Evolutionary conservation across 1,140 invertebrate species (phyloP).

Genomic region (Drosophila triauraria): DNA sequence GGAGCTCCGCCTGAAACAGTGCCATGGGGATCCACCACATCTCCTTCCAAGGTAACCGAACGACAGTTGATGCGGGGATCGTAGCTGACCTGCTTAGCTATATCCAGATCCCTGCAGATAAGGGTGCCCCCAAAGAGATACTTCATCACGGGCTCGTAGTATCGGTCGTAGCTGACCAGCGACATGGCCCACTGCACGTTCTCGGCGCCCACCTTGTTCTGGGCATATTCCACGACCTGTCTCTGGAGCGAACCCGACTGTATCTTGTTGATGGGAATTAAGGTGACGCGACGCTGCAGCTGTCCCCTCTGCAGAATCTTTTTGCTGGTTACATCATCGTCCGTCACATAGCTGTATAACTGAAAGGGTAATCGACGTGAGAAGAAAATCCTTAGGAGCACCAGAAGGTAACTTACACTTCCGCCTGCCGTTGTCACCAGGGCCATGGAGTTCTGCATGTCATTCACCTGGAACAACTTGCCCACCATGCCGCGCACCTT

Average conservation of each 20-base stretch:
- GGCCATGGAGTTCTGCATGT: slow-evolving; percentile 91
- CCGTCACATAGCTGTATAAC: slow-evolving; percentile 96
- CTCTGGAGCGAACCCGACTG: slow-evolving; percentile 87
- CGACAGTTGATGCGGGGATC: slow-evolving; percentile 90
- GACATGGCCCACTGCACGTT: slow-evolving; percentile 94
- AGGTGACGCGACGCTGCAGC: slow-evolving; percentile 91
- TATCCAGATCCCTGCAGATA: slow-evolving; percentile 92
- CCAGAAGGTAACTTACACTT: slow-evolving; percentile 87
- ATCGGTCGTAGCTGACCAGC: slow-evolving; percentile 91
- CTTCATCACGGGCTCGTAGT: slow-evolving; percentile 92
- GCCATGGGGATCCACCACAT: slow-evolving; percentile 95
- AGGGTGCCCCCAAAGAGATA: slow-evolving; percentile 95
- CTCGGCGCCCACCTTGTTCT: slow-evolving; percentile 90
- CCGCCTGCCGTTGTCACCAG: slow-evolving; percentile 95
- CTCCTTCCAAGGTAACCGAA: slow-evolving; percentile 96
- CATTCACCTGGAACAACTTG: slow-evolving; percentile 91
- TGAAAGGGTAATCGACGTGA: slow-evolving; percentile 84
- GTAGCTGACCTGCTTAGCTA: slow-evolving; percentile 92
- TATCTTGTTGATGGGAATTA: slow-evolving; percentile 98
- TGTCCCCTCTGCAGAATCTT: slow-evolving; percentile 93
- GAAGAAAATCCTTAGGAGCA: background rate
- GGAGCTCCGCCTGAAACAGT: slow-evolving; percentile 93
- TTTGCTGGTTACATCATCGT: slow-evolving; percentile 94
- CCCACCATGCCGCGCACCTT: slow-evolving; percentile 93
- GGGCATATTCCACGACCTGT: slow-evolving; percentile 88